Base-by-base conservation (phyloP, 2,113 vertebrate species). In the Melierax canorus region DNA sequence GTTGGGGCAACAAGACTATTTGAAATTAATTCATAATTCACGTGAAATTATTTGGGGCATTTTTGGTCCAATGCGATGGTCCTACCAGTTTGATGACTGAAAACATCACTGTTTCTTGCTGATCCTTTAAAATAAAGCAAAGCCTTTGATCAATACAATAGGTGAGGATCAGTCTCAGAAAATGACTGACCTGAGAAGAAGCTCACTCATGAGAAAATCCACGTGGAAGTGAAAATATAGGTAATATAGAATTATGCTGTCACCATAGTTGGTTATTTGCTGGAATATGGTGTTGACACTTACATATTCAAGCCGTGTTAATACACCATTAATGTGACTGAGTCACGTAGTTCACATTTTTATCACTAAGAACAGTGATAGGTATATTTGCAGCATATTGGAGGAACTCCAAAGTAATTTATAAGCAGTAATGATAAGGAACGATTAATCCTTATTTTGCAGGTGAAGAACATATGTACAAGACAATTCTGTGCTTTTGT, bases 381-480 rank as follows among this genome's bases (percentile, higher is more conserved):
- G 27, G 67, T 77, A 13, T 29, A 79, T 72, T 68, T 81, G 72
- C 39, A 89, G 72, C 56, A 56, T 13, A 76, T 2, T 71, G 75
- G 46, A 92, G 22, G 43, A 92, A 80, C 29, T 46, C 86, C 23
- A 13, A 91, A 86, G 87, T 75, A 15, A 91, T 77, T 88, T 92
- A 56, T 29, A 80, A 84, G 58, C 20, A 51, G 30, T 87, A 92
- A 87, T 0, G 8, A 55, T 75, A 93, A 67, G 39, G 56, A 89
- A 86, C 21, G 10, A 55, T 59, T 90, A 86, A 95, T 67, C 41
- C 45, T 76, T 66, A 86, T 55, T 92, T 72, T 88, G 72, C 59
- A 96, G 68, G 71, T 78, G 79, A 93, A 69, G 55, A 94, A 90
- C 74, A 55, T 27, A 92, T 17, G 50, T 46, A 74, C 27, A 55